Base-by-base conservation (phyloP, 2,113 vertebrate species). In the Hippocampus mohnikei region DNA sequence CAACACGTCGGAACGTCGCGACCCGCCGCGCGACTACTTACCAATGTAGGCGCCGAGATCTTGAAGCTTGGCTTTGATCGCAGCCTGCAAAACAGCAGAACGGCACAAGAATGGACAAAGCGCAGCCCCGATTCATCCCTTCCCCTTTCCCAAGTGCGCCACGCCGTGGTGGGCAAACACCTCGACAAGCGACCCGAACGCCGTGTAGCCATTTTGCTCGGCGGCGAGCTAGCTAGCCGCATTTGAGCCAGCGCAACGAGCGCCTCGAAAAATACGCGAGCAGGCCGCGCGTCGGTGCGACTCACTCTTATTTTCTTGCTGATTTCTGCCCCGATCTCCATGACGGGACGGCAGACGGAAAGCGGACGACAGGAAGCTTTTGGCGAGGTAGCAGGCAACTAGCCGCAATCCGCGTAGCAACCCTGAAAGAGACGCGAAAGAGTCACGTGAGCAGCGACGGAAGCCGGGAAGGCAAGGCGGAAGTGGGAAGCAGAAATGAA, bases 21-120 rank as follows among this genome's bases (percentile, higher is more conserved):
- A 48, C 5, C 3, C 15, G 46, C 20, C 1, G 50, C 50, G 6
- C 29, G 13, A 12, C 21, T 1, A 92, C 96, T 94, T 93, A 99
- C 97, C 97, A 1, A 98, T 95, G 74, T 99, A 98, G 56, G 96
- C 96, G 53, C 96, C 96, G 18, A 99, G 93, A 84, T 99, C 97
- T 78, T 98, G 96, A 53, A 99, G 88, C 85, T 99, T 99, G 58
- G 94, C 94, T 86, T 99, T 98, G 85, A 99, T 99, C 75, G 97
- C 96, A 86, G 94, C 94, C 97, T 98, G 79, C 21, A 87, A 86
- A 41, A 62, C 37, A 67, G 21, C 48, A 37, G 10, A 12, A 61
- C 3, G 70, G 8, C 25, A 67, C 11, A n/a, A 44, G 6, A 8
- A 5, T 18, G 1, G 8, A 52, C 7, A 21, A 52, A 23, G 11